Percentiles rank a stretch among this genome's conserved stretches.
These are phyloP conservation scores for Enteromius unitaeniatus DNA, from an alignment of 2,797 vertebrate species.

Conservation along the genomic window DNA sequence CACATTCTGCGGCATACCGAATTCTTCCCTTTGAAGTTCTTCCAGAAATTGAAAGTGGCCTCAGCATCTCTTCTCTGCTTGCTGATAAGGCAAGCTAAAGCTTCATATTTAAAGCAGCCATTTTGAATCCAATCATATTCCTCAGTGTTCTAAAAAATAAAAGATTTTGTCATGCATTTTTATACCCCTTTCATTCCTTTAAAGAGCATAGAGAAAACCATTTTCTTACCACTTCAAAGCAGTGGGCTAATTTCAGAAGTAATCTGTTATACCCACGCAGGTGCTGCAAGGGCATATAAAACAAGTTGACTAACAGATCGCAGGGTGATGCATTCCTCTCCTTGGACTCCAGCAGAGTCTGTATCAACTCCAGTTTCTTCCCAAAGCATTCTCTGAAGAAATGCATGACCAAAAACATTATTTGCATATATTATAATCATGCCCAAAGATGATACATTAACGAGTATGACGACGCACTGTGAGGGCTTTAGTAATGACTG, in stretches of 20 bases:
- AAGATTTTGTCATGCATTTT: slow-evolving; percentile 5
- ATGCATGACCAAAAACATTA: slow-evolving; percentile 7
- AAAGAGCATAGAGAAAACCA: not conserved
- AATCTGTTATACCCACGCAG: slow-evolving; percentile 87
- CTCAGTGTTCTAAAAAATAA: slow-evolving; percentile 78
- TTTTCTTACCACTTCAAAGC: slow-evolving; percentile 92
- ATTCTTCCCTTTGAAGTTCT: slow-evolving; percentile 91
- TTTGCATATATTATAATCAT: not conserved
- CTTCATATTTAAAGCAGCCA: slow-evolving; percentile 84
- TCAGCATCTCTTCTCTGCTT: slow-evolving; percentile 93
- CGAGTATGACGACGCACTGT: slow-evolving; percentile 78
- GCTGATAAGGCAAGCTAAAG: slow-evolving; percentile 82
- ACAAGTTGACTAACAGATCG: slow-evolving; percentile 82
- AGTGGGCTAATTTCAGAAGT: slow-evolving; percentile 89
- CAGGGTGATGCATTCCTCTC: slow-evolving; percentile 76
- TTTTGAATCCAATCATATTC: slow-evolving; percentile 92
- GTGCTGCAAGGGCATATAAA: slow-evolving; percentile 90
- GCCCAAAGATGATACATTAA: not conserved
- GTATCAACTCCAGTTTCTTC: slow-evolving; percentile 81
- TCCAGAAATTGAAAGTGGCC: slow-evolving; percentile 91
- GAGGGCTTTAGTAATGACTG: slow-evolving; percentile 87
- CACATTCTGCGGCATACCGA: slow-evolving; percentile 76
- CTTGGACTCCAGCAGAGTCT: slow-evolving; percentile 80
- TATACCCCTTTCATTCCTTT: not conserved
- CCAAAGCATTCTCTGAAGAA: slow-evolving; percentile 84